A percentile compares a stretch with the other conserved stretches of the same genome.
Evolutionary conservation across 1,140 invertebrate genomes (phyloP).

Genomic region (Artemia franciscana): DNA sequence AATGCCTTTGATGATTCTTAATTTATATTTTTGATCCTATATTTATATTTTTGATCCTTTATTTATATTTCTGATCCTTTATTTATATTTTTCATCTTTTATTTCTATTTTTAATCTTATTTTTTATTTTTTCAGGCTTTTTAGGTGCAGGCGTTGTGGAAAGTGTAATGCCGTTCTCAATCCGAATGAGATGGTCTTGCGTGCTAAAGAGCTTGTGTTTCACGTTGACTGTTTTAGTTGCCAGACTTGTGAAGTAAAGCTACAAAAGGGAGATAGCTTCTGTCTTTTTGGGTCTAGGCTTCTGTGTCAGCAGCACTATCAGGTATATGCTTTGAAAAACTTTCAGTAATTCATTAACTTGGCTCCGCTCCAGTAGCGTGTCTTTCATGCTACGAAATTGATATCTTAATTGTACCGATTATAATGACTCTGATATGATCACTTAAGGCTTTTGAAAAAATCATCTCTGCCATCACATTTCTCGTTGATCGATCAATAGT

Average conservation of each 20-base stretch:
- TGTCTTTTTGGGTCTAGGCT: constrained; percentile 18
- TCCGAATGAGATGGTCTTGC: constrained; percentile 29
- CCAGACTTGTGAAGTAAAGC: constrained; percentile 23
- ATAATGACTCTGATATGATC: too few species aligned
- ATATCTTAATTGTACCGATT: too few species aligned
- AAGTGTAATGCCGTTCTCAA: constrained; percentile 46
- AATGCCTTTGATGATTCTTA: too few species aligned
- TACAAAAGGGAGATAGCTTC: constrained; percentile 30
- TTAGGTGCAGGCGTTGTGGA: constrained; percentile 38
- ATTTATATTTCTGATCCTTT: background rate
- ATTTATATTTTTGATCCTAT: too few species aligned
- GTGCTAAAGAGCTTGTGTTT: constrained; percentile 25
- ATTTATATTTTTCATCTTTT: background rate
- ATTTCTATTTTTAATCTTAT: background rate
- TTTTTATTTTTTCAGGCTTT: constrained; percentile 2
- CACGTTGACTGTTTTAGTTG: constrained; percentile 29
- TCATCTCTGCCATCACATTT: too few species aligned
- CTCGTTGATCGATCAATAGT: too few species aligned
- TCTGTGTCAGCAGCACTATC: constrained; percentile 14
- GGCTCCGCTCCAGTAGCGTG: too few species aligned
- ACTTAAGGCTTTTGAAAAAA: too few species aligned
- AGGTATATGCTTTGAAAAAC: constrained; percentile 7
- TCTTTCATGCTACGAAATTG: too few species aligned
- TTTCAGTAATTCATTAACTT: too few species aligned
- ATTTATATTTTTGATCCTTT: too few species aligned